Evolutionary conservation across 2,888 invertebrate species (phyloP), one percentile per base, ranked within the genome.

Genomic region (Diadromus collaris): DNA sequence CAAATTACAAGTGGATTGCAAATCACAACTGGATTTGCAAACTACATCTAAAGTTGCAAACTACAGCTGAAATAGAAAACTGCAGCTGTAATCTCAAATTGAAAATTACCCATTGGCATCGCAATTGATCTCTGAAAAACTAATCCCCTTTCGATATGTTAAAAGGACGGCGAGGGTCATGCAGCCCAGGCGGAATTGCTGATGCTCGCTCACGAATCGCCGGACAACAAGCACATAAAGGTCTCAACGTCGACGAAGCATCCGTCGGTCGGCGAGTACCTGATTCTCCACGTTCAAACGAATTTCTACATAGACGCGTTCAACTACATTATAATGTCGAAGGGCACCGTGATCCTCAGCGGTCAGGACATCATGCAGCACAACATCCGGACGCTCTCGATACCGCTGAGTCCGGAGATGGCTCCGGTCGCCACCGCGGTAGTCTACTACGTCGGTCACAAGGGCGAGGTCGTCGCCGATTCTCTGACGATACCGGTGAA

Each of bases 401-500:
- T 97, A 79, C 94, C 96, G 0, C 91, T 97, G 64, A 95, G 96
- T 46, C 94, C 97, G 3, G 97, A 97, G 92, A 97, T 97, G 97
- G 96, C 98, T 9, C 99, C 99, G 0, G 96, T 96, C 29, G 95
- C 98, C 16, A 97, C 98, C 0, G 94, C 97, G 44, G 94, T 98
- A 24, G 97, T 97, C 64, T 99, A 98, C 94, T 95, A 96, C 89
- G 94, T 97, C 0, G 95, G 95, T 6, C 94, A 94, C 16, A 95
- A 95, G 84, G 97, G 97, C 0, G 96, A 96, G 86, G 95, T 98
- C 64, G 94, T 98, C 0, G 97, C 97, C 0, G 99, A 99, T 92
- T 96, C 97, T 76, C 92, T 99, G 76, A 98, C 98, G n/a, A 98
- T 98, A 92, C 97, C 98, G 0, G 98, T 99, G 32, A 97, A 98